Evolutionary conservation across 2,797 vertebrate genomes (phyloP).

Genomic region (Anguilla marmorata): DNA sequence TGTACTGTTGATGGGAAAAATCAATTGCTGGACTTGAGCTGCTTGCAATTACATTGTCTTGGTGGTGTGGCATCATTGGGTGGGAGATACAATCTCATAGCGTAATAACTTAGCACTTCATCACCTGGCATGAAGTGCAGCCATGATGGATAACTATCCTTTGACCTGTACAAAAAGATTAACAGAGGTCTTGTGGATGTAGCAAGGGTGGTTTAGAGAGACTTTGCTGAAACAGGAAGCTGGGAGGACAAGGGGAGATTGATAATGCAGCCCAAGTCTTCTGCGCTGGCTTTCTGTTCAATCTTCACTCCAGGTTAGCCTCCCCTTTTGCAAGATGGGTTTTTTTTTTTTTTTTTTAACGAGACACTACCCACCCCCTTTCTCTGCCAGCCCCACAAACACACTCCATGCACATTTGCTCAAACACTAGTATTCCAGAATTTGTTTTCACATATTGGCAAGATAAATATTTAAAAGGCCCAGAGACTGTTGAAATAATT

Average conservation of each 20-base stretch:
- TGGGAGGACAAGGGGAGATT: slow-evolving; percentile 14
- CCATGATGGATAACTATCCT: slow-evolving; percentile 40
- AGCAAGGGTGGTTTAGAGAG: slow-evolving; percentile 6
- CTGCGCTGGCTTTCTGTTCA: slow-evolving; percentile 20
- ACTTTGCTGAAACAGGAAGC: slow-evolving; percentile 24
- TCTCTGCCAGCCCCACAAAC: background rate
- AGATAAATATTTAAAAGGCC: slow-evolving; percentile 33
- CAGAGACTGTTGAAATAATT: slow-evolving; percentile 1
- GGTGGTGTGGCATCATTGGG: slow-evolving; percentile 26
- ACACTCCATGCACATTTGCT: background rate
- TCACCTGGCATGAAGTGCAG: slow-evolving; percentile 40
- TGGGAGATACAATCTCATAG: slow-evolving; percentile 40
- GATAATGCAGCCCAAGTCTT: slow-evolving; percentile 12
- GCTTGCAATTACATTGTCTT: slow-evolving; percentile 45
- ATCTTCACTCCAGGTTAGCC: slow-evolving; percentile 16
- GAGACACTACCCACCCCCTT: background rate
- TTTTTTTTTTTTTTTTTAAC: background rate
- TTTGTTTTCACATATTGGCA: slow-evolving; percentile 29
- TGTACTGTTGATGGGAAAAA: slow-evolving; percentile 34
- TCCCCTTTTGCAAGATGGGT: background rate
- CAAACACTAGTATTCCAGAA: background rate
- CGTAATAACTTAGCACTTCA: slow-evolving; percentile 46
- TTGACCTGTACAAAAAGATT: slow-evolving; percentile 44
- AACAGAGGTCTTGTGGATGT: slow-evolving; percentile 27
- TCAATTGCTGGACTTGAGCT: slow-evolving; percentile 31